Conservation (phyloP, 2,113 vertebrate species). For the Pyxicephalus adspersus region DNA sequence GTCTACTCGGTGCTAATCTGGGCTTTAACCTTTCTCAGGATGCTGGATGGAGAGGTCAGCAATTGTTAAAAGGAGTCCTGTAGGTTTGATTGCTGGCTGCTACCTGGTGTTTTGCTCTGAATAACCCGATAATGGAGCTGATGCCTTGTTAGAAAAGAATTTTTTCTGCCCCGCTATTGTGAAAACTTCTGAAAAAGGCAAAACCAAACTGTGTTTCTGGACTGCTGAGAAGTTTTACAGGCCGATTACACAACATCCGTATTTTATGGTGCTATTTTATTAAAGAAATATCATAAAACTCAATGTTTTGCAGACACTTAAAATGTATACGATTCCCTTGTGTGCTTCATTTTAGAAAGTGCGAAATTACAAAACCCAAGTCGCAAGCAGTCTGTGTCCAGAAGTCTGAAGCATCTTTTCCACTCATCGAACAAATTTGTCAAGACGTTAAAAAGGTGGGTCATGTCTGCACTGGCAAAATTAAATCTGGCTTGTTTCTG, state of each 20-base stretch:
- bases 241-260: conserved; percentile 17
- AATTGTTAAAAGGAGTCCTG: conserved; percentile 26
- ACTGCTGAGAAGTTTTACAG: conserved; percentile 8
- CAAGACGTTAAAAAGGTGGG: conserved; percentile 94
- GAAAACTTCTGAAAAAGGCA: neutral
- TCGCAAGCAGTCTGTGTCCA: conserved; percentile 94
- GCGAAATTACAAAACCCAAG: conserved; percentile 89
- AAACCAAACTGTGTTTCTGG: neutral
- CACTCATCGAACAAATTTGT: conserved; percentile 97
- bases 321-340: conserved; percentile 42
- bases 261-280: conserved; percentile 5
- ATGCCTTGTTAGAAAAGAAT: conserved; percentile 9
- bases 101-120: conserved; percentile 13
- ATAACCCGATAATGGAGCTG: conserved; percentile 24
- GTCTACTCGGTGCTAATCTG: conserved; percentile 8
- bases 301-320: conserved; percentile 18
- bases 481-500: neutral
- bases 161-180: conserved; percentile 20
- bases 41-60: conserved; percentile 31
- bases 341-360: conserved; percentile 74
- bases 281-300: conserved; percentile 43
- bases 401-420: conserved; percentile 96
- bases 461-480: neutral
- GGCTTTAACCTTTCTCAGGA: conserved; percentile 19
- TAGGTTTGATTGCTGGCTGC: conserved; percentile 23